Percentiles rank a stretch among this genome's conserved stretches.
Conservation (phyloP, 2,888 invertebrate genomes). For the Parnassius glacialis region DNA sequence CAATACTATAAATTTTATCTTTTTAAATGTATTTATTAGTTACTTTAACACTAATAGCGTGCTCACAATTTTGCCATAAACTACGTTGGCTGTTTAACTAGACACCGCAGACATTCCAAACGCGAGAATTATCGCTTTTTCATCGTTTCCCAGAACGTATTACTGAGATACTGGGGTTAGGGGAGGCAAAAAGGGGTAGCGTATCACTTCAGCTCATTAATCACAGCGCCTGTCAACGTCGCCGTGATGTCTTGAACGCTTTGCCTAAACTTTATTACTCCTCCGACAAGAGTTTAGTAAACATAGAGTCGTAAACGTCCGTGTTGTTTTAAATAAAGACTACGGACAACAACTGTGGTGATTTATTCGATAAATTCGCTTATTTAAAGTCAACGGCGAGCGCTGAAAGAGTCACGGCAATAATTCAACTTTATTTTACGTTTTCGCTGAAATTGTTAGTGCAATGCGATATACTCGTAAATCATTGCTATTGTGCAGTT, state of each 20-base stretch:
- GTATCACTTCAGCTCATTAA: slow-evolving; percentile 59
- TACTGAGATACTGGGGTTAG: background rate
- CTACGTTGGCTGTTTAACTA: background rate
- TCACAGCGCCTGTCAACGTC: slow-evolving; percentile 57
- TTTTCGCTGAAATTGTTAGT: slow-evolving; percentile 20
- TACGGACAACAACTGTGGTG: slow-evolving; percentile 42
- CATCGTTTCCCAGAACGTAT: slow-evolving; percentile 11
- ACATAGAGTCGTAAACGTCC: slow-evolving; percentile 58
- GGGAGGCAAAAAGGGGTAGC: slow-evolving; percentile 27
- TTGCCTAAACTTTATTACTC: slow-evolving; percentile 58
- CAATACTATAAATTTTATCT: too few species aligned
- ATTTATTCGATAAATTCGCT: slow-evolving; percentile 35
- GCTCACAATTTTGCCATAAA: slow-evolving; percentile 2
- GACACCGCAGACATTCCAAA: slow-evolving; percentile 4
- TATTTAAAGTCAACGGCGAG: slow-evolving; percentile 23
- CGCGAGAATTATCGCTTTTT: slow-evolving; percentile 14
- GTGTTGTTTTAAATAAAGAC: slow-evolving; percentile 52
- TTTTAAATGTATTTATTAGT: too few species aligned
- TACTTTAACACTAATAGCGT: background rate
- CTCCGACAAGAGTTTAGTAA: slow-evolving; percentile 53
- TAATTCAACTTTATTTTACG: slow-evolving; percentile 18
- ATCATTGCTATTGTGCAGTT: slow-evolving; percentile 17
- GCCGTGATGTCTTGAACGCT: slow-evolving; percentile 55
- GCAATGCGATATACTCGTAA: slow-evolving; percentile 19
- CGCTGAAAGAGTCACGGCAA: slow-evolving; percentile 19